Conservation (phyloP, 2,888 invertebrate species). For the Pyrrhosoma nymphula region DNA sequence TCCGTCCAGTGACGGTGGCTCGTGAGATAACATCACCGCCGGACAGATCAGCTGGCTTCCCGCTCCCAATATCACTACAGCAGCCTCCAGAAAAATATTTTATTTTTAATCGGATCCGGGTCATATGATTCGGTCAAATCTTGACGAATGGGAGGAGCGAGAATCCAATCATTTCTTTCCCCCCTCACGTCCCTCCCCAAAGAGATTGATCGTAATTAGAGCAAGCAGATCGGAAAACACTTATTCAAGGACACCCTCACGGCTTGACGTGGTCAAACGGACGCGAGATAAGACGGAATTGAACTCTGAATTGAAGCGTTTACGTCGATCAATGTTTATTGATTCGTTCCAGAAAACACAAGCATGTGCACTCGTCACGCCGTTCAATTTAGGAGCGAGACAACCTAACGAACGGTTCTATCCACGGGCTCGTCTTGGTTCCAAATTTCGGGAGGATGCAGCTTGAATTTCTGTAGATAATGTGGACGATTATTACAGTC, state of each 20-base stretch:
- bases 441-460: too few species aligned
- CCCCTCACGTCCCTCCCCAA: background rate
- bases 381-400: too few species aligned
- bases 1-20: background rate
- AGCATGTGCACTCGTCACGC: too few species aligned
- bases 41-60: background rate
- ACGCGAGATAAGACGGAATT: background rate
- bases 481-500: too few species aligned
- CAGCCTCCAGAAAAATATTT: background rate
- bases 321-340: too few species aligned
- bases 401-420: too few species aligned
- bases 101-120: background rate
- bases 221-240: background rate
- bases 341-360: too few species aligned
- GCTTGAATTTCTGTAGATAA: too few species aligned
- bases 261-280: background rate
- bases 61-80: background rate
- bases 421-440: too few species aligned
- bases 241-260: background rate
- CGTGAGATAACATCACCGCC: background rate
- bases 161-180: background rate
- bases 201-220: background rate
- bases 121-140: background rate
- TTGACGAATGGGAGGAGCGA: background rate
- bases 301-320: too few species aligned